Conservation (phyloP, 2,888 invertebrate species). For the Drosophila atripex region DNA sequence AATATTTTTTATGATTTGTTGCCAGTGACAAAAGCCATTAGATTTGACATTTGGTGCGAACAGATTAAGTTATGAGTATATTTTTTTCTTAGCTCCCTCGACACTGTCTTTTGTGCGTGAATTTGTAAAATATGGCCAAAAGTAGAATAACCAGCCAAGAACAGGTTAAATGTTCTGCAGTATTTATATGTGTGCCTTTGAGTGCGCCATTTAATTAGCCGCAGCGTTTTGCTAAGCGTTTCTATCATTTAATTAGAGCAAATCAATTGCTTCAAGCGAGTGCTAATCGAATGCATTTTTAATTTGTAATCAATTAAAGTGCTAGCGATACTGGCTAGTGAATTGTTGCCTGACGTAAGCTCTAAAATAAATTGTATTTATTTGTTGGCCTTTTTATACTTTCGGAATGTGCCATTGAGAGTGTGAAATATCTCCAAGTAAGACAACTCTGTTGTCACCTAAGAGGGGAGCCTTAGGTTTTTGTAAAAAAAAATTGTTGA, state of each 20-base stretch:
- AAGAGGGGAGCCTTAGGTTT: neutral
- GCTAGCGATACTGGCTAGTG: slow-evolving; percentile 1
- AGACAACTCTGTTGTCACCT: slow-evolving; percentile 2
- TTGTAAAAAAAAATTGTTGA: too few species aligned
- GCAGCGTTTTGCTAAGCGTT: slow-evolving; percentile 46
- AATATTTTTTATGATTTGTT: slow-evolving; percentile 68
- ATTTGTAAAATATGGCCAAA: slow-evolving; percentile 10
- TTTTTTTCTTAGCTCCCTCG: slow-evolving; percentile 11
- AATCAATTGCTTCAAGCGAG: slow-evolving; percentile 60
- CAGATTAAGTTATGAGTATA: slow-evolving; percentile 71
- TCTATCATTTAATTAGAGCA: slow-evolving; percentile 69
- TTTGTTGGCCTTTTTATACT: neutral
- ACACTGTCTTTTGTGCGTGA: slow-evolving; percentile 17
- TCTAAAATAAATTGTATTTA: slow-evolving; percentile 13
- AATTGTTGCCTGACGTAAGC: slow-evolving; percentile 1
- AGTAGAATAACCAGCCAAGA: neutral
- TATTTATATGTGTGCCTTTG: slow-evolving; percentile 2
- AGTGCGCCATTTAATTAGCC: slow-evolving; percentile 43
- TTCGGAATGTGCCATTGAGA: slow-evolving; percentile 7
- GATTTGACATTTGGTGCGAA: slow-evolving; percentile 75
- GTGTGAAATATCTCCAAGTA: slow-evolving; percentile 18
- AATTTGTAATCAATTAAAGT: slow-evolving; percentile 74
- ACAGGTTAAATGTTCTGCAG: slow-evolving; percentile 10
- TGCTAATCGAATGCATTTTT: slow-evolving; percentile 70
- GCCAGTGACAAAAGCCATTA: slow-evolving; percentile 75